These are phyloP conservation scores for Drosophila mimetica DNA, from an alignment of 2,888 invertebrate species.

Conservation along the genomic window DNA sequence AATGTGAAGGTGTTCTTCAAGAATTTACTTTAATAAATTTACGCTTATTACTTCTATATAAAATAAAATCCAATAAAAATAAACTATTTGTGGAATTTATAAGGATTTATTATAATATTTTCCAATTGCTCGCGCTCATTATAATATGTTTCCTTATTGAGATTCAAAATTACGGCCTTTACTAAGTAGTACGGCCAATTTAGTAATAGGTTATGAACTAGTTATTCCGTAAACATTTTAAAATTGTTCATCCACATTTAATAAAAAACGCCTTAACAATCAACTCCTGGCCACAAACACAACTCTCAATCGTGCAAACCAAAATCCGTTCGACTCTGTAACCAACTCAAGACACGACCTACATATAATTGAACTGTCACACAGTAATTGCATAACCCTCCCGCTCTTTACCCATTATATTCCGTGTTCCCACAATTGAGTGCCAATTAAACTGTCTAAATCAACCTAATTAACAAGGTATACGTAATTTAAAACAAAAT, in stretches of 20 bases:
- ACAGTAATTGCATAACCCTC: constrained; percentile 29
- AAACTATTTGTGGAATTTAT: too few relatives aligned
- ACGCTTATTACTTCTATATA: too few relatives aligned
- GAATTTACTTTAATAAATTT: too few relatives aligned
- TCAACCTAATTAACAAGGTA: constrained; percentile 35
- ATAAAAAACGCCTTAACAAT: background rate
- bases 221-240: too few relatives aligned
- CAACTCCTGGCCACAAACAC: background rate
- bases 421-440: background rate
- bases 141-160: too few relatives aligned
- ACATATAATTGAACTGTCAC: constrained; percentile 44
- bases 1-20: too few relatives aligned
- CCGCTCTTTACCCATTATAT: background rate
- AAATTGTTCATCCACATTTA: background rate
- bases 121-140: too few relatives aligned
- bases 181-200: too few relatives aligned
- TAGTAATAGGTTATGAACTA: too few relatives aligned
- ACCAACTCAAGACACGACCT: constrained; percentile 3
- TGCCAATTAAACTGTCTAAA: constrained; percentile 45
- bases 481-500: constrained; percentile 19
- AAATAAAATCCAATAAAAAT: too few relatives aligned
- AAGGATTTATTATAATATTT: too few relatives aligned
- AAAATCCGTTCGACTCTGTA: constrained; percentile 14
- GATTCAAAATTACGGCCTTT: too few relatives aligned
- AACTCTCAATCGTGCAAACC: constrained; percentile 14